phyloP scores from a whole-genome alignment of 2,888 invertebrate species.

The Drosophila greeni region DNA sequence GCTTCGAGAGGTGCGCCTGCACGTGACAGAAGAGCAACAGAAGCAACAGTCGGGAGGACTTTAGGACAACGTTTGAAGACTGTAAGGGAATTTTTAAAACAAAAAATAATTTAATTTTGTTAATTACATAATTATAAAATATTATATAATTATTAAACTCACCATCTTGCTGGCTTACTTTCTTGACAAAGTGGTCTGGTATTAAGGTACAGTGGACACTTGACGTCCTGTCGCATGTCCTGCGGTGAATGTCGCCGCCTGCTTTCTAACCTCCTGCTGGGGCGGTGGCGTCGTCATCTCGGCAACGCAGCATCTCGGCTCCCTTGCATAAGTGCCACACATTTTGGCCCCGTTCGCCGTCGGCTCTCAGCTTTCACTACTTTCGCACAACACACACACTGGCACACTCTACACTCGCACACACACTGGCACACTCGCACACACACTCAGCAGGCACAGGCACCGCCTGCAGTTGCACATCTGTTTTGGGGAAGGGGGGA shows the following conservation, averaged over 20 bases:
- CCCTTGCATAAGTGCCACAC: slow-evolving; percentile 31
- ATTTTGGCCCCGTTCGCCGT: slow-evolving; percentile 33
- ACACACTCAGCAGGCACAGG: slow-evolving; percentile 4
- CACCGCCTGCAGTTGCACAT: slow-evolving; percentile 29
- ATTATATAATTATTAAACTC: slow-evolving; percentile 1
- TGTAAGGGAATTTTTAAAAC: neutral
- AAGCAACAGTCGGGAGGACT: slow-evolving; percentile 38
- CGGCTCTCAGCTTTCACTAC: slow-evolving; percentile 42
- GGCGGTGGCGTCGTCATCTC: slow-evolving; percentile 48
- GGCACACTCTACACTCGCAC: too few relatives aligned
- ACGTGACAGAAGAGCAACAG: slow-evolving; percentile 42
- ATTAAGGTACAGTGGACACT: slow-evolving; percentile 35
- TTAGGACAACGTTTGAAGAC: slow-evolving; percentile 27
- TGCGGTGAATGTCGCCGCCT: slow-evolving; percentile 45
- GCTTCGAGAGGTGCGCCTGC: slow-evolving; percentile 80
- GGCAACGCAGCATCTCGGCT: slow-evolving; percentile 36
- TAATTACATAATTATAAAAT: too few relatives aligned
- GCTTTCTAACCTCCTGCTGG: slow-evolving; percentile 56
- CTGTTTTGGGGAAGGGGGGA: slow-evolving; percentile 3
- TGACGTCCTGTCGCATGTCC: slow-evolving; percentile 45
- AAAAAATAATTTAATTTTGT: too few relatives aligned
- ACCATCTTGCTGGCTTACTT: slow-evolving; percentile 10
- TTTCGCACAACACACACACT: slow-evolving; percentile 18
- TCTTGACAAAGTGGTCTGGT: neutral
- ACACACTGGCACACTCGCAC: slow-evolving; percentile 3